These are phyloP conservation scores for Laterallus jamaicensis DNA, from an alignment of 2,113 vertebrate species.

Conservation along the genomic window DNA sequence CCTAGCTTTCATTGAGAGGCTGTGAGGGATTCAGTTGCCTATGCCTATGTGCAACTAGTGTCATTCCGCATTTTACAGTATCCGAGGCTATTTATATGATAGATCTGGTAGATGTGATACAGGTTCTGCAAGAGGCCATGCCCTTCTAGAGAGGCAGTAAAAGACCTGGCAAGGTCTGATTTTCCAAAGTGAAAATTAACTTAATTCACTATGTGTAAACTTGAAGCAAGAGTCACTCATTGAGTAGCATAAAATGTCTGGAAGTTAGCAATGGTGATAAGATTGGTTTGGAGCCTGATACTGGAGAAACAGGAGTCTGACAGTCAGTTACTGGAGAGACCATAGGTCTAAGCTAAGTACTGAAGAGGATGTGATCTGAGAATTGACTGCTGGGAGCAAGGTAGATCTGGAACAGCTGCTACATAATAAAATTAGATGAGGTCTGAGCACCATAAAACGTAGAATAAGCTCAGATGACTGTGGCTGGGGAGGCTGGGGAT, in stretches of 20 bases:
- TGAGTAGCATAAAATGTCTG: too few species aligned
- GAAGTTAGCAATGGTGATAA: neutral
- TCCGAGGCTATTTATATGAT: neutral
- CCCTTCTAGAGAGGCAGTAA: neutral
- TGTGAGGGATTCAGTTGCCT: neutral
- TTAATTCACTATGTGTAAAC: neutral
- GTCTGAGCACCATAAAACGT: neutral
- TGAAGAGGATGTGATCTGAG: neutral
- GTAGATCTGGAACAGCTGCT: rapidly evolving
- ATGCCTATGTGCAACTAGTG: neutral
- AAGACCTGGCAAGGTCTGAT: neutral
- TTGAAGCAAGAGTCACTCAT: neutral
- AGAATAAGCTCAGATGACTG: neutral
- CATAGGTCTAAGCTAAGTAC: neutral
- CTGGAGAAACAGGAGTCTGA: neutral
- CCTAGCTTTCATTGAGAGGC: neutral
- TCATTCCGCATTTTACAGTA: neutral
- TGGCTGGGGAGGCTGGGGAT: neutral
- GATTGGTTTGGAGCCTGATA: neutral
- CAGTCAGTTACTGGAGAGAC: neutral
- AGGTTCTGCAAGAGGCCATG: neutral
- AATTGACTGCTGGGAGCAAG: neutral
- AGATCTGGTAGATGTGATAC: neutral
- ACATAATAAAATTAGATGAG: neutral
- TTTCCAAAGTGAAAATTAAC: neutral